Conservation (phyloP, 1,140 invertebrate species). For the Schlechtendalia chinensis region DNA sequence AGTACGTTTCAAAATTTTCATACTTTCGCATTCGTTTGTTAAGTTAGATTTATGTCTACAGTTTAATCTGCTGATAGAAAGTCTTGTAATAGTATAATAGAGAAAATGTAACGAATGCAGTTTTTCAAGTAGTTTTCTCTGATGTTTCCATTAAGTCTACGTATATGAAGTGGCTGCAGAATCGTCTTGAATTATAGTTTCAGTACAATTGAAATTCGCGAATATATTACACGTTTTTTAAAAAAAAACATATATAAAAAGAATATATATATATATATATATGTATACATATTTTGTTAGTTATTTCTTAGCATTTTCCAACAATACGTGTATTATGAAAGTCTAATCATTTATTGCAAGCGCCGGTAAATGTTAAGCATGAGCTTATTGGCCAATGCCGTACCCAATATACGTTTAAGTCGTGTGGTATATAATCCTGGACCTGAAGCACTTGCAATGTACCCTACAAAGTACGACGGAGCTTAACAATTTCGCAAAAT, state of each 20-base stretch:
- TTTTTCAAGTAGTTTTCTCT: background rate
- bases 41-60: too few relatives aligned
- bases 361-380: background rate
- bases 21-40: background rate
- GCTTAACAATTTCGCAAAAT: constrained; percentile 20
- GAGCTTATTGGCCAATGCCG: background rate
- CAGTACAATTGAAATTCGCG: background rate
- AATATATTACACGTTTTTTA: background rate
- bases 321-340: background rate
- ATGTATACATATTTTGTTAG: background rate
- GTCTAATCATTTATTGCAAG: background rate
- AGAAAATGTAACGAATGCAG: constrained; percentile 4
- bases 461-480: background rate
- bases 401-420: constrained; percentile 10
- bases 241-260: background rate
- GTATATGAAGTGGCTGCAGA: background rate
- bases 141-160: background rate
- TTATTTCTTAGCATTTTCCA: background rate
- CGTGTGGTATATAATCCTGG: constrained; percentile 18
- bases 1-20: background rate
- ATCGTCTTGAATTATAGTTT: background rate
- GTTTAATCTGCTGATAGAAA: background rate
- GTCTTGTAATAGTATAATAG: background rate
- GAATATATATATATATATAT: too few relatives aligned
- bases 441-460: constrained; percentile 23